Base-by-base conservation (phyloP, 2,888 invertebrate species). In the Pilophorus perplexus region DNA sequence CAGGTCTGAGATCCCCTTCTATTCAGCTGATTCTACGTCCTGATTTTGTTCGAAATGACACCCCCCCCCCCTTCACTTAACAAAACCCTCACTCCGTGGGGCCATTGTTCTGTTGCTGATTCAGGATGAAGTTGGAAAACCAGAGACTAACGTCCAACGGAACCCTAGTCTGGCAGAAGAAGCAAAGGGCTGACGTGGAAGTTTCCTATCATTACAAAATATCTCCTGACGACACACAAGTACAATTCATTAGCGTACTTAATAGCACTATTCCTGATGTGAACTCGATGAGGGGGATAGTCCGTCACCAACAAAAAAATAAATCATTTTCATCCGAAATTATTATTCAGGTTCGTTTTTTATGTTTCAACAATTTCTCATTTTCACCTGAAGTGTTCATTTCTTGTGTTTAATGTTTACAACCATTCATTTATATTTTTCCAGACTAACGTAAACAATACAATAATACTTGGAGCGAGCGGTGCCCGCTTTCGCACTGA, bases 231-330 rank as follows among this genome's bases (percentile, higher is more conserved):
- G 37, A 62, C 6, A 66, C 64, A 6, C 67, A 77, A 33, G 72
- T 80, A 60, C 81, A 82, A 72, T 78, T 83, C 68, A 79, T 77
- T 44, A 78, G 80, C 54, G 79, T 80, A 38, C 73, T 86, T 6
- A 77, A 79, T 37, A 86, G 85, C 72, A 83, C 84, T 0, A 76
- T 85, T 8, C 79, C 80, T 52, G 80, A 82, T 52, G 80, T 86
- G 40, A 82, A 83, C 27, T 82, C 82, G 64, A 74, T 85, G 12
- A 82, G 80, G 66, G 77, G 81, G 0, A 81, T 81, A 67, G 68
- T 85, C 0, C 80, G 80, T 25, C 85, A 86, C 72, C 78, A 76
- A 71, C 80, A 85, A 64, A 77, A 81, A 55, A 73, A 75, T 1
- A 78, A 78, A 0, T 78, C 79, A 66, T 74, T 81, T 20, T 81